Conservation (phyloP, 2,888 invertebrate species). For the Dasypolia templi region DNA sequence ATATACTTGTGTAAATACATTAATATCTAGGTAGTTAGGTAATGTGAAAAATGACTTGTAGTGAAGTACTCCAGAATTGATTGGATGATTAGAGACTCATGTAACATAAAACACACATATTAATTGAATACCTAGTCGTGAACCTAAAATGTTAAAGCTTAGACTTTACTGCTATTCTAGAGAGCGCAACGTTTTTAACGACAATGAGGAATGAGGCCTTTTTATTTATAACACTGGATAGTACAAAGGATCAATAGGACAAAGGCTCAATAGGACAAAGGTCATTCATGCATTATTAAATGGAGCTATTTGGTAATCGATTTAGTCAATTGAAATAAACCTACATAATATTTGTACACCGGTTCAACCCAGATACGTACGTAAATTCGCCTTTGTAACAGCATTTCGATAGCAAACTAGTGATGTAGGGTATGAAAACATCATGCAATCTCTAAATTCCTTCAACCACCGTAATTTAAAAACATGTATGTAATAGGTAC, state of each 20-base stretch:
- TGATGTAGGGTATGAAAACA: constrained; percentile 51
- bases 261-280: constrained; percentile 44
- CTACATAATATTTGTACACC: constrained; percentile 4
- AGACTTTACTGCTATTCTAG: constrained; percentile 11
- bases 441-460: constrained; percentile 19
- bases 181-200: constrained; percentile 13
- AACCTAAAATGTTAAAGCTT: not conserved
- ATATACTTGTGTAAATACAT: not conserved
- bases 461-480: constrained; percentile 21
- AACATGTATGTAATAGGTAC: constrained; percentile 20
- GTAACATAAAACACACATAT: constrained; percentile 17
- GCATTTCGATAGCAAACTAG: constrained; percentile 40
- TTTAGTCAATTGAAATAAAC: not conserved
- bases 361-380: constrained; percentile 50
- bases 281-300: constrained; percentile 41
- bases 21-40: no score
- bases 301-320: constrained; percentile 14
- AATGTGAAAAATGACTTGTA: not conserved
- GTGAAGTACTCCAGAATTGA: not conserved
- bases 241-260: constrained; percentile 34
- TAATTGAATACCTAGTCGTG: constrained; percentile 1
- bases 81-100: not conserved
- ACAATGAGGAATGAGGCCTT: constrained; percentile 35
- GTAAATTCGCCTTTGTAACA: constrained; percentile 36
- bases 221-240: constrained; percentile 25